Percentiles rank a stretch among this genome's conserved stretches.
Conservation (phyloP, 2,888 invertebrate genomes). For the Polydrusus tereticollis region DNA sequence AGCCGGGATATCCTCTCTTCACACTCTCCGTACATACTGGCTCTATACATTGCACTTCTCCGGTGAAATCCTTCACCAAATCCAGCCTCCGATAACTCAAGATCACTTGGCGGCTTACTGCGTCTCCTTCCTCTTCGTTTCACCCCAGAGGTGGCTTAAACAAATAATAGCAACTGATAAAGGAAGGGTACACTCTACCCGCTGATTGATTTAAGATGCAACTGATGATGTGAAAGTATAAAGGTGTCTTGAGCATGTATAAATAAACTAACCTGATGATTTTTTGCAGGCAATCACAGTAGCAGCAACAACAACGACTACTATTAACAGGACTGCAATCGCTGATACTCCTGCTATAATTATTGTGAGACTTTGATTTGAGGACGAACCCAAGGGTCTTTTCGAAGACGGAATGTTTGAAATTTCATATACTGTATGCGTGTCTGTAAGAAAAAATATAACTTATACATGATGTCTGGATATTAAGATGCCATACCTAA, state of each 20-base stretch:
- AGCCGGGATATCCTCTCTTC: constrained; percentile 62
- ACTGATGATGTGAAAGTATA: too few relatives aligned
- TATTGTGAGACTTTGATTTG: constrained; percentile 58
- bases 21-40: constrained; percentile 65
- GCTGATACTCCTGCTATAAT: constrained; percentile 63
- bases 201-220: too few relatives aligned
- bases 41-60: constrained; percentile 65
- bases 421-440: constrained; percentile 19
- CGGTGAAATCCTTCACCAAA: constrained; percentile 66
- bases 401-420: constrained; percentile 35
- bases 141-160: constrained; percentile 10
- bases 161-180: neutral
- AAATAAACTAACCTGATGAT: constrained; percentile 47
- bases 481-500: too few relatives aligned
- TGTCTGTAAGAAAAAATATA: constrained; percentile 9
- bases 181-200: too few relatives aligned
- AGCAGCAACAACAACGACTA: constrained; percentile 62
- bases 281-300: constrained; percentile 63
- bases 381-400: constrained; percentile 22
- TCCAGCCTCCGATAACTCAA: constrained; percentile 65
- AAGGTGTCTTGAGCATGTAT: too few relatives aligned
- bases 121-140: constrained; percentile 51
- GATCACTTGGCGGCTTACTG: constrained; percentile 63
- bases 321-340: constrained; percentile 63
- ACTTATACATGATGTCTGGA: too few relatives aligned